Percentiles rank a stretch among this genome's conserved stretches.
Evolutionary conservation across 2,113 vertebrate species (phyloP).

Genomic region (Platichthys flesus): DNA sequence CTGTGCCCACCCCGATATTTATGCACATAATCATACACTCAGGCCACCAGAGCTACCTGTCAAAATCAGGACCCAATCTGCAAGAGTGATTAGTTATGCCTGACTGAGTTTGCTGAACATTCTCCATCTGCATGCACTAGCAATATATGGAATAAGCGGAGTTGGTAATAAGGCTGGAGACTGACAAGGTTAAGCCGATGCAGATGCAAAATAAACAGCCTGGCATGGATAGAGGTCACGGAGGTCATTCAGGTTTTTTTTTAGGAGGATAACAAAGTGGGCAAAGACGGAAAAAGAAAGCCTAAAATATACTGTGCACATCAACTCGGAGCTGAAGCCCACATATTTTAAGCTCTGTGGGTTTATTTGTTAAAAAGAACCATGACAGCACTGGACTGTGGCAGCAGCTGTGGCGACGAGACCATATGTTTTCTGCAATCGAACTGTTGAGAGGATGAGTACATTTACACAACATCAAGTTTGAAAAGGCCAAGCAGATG

Average conservation of each 20-base stretch:
- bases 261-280: conserved; percentile 7
- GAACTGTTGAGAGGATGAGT: background rate
- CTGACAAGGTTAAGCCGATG: conserved; percentile 81
- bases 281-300: conserved; percentile 30
- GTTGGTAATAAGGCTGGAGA: conserved; percentile 63
- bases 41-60: conserved; percentile 74
- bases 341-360: background rate
- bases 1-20: conserved; percentile 73
- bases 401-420: background rate
- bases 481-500: conserved; percentile 4
- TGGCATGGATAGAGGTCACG: conserved; percentile 64
- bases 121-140: conserved; percentile 79
- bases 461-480: background rate
- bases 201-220: conserved; percentile 70
- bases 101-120: conserved; percentile 80
- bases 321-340: background rate
- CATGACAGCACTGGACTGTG: background rate
- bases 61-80: conserved; percentile 76
- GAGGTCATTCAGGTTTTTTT: conserved; percentile 42
- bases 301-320: background rate
- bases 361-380: background rate
- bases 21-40: conserved; percentile 80
- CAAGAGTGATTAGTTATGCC: conserved; percentile 84
- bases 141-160: conserved; percentile 77
- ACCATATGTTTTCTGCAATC: background rate